These are phyloP conservation scores for Aleiodes alternator DNA, from an alignment of 2,888 invertebrate genomes.

Conservation along the genomic window DNA sequence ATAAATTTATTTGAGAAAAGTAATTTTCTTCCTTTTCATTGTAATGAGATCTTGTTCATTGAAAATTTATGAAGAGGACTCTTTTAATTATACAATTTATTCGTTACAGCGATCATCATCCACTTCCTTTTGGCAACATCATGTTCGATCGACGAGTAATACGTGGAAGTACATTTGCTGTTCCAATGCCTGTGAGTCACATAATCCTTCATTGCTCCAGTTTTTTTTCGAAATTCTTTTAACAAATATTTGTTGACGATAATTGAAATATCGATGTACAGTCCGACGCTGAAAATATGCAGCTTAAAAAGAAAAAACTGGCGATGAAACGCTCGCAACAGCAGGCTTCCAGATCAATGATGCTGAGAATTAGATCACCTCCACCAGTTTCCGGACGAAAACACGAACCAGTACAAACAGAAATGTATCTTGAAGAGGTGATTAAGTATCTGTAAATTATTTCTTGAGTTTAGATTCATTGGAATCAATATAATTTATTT, in stretches of 20 bases:
- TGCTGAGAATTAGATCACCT: conserved; percentile 81
- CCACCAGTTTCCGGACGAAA: conserved; percentile 89
- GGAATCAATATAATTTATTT: neutral
- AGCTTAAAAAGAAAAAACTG: conserved; percentile 83
- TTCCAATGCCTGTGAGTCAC: conserved; percentile 69
- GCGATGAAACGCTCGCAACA: conserved; percentile 84
- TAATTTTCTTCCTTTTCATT: too few relatives aligned
- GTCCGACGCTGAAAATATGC: conserved; percentile 77
- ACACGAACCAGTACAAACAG: conserved; percentile 93
- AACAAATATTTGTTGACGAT: conserved; percentile 1
- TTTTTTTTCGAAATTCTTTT: neutral
- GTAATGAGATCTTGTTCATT: neutral
- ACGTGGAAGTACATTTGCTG: conserved; percentile 87
- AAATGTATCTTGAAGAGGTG: conserved; percentile 91
- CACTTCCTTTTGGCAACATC: conserved; percentile 84
- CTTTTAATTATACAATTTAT: conserved; percentile 46
- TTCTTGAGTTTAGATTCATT: conserved; percentile 10
- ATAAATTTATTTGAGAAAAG: too few relatives aligned
- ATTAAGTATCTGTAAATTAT: neutral
- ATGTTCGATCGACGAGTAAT: conserved; percentile 93
- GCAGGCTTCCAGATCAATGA: conserved; percentile 76
- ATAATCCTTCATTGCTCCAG: conserved; percentile 9
- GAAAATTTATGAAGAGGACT: neutral
- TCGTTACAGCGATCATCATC: conserved; percentile 76
- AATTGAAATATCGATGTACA: conserved; percentile 47